A percentile compares a stretch with the other conserved stretches of the same genome.
Evolutionary conservation across 2,888 invertebrate genomes (phyloP).

Genomic region (Bembecia ichneumoniformis): DNA sequence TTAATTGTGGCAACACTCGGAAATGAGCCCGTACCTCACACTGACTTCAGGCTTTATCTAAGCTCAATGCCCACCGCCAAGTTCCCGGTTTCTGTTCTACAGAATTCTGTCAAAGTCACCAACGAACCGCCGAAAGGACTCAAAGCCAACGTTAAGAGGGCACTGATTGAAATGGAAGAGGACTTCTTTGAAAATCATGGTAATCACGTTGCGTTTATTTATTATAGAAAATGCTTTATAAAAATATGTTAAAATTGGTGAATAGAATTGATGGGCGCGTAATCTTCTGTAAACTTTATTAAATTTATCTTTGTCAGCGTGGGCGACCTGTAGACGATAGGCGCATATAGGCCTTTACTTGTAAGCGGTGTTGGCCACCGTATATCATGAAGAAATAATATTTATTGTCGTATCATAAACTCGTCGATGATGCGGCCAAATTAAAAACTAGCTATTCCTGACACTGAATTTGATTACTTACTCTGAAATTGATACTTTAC

Average conservation of each 20-base stretch:
- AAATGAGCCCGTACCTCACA: constrained; percentile 76
- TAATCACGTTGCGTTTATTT: constrained; percentile 31
- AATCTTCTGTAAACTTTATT: too few relatives aligned
- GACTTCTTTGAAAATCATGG: constrained; percentile 87
- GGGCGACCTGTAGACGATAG: too few relatives aligned
- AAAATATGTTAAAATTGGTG: too few relatives aligned
- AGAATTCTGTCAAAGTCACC: constrained; percentile 94
- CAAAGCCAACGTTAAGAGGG: constrained; percentile 88
- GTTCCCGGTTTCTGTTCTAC: constrained; percentile 92
- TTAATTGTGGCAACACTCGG: constrained; percentile 80
- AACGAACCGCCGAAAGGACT: constrained; percentile 95
- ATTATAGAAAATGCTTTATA: neutral
- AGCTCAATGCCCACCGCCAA: constrained; percentile 90
- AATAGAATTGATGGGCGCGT: too few relatives aligned
- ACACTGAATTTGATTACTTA: too few relatives aligned
- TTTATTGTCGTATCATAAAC: too few relatives aligned
- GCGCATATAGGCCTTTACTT: too few relatives aligned
- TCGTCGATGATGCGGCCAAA: too few relatives aligned
- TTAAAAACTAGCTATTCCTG: too few relatives aligned
- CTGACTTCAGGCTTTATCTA: constrained; percentile 85
- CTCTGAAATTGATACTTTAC: too few relatives aligned
- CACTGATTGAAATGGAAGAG: constrained; percentile 82
- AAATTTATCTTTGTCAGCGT: neutral
- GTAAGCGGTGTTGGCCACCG: too few relatives aligned
- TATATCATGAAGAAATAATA: too few relatives aligned